These are phyloP conservation scores for Brachyptera putata DNA, from an alignment of 2,888 invertebrate genomes.

Conservation along the genomic window DNA sequence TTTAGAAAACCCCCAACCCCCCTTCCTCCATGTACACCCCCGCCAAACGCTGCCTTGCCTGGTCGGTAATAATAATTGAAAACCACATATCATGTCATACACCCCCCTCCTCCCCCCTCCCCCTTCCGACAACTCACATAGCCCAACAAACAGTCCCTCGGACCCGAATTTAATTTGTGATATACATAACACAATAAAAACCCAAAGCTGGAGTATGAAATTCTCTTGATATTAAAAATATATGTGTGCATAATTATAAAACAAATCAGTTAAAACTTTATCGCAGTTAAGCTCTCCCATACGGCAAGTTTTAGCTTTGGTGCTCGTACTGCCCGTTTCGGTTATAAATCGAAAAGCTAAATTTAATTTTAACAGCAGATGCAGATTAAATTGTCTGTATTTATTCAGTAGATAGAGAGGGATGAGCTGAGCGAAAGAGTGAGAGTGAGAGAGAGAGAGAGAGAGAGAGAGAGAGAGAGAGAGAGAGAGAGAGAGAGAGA, in stretches of 20 bases:
- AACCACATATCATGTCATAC: slow-evolving; percentile 29
- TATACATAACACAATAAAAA: slow-evolving; percentile 6
- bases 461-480: too few relatives aligned
- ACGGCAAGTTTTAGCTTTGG: slow-evolving; percentile 2
- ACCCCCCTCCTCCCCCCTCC: neutral
- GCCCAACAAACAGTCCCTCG: too few relatives aligned
- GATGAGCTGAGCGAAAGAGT: too few relatives aligned
- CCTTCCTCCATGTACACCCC: slow-evolving; percentile 1
- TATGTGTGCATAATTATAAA: slow-evolving; percentile 19
- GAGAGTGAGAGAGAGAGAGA: too few relatives aligned
- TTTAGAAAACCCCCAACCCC: too few relatives aligned
- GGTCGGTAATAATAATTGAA: slow-evolving; percentile 25
- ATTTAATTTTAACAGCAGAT: slow-evolving; percentile 15
- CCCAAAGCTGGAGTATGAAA: neutral
- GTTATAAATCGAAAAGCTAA: slow-evolving; percentile 21
- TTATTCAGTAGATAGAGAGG: too few relatives aligned
- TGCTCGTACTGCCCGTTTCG: too few relatives aligned
- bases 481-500: too few relatives aligned
- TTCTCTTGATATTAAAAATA: slow-evolving; percentile 20
- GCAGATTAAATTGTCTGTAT: slow-evolving; percentile 15
- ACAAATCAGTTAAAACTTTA: slow-evolving; percentile 16
- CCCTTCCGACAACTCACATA: neutral
- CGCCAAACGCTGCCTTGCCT: slow-evolving; percentile 10
- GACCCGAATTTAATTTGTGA: slow-evolving; percentile 29
- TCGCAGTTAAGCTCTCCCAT: slow-evolving; percentile 4